Conservation (phyloP, 2,113 vertebrate genomes). For the Beaufortia kweichowensis region DNA sequence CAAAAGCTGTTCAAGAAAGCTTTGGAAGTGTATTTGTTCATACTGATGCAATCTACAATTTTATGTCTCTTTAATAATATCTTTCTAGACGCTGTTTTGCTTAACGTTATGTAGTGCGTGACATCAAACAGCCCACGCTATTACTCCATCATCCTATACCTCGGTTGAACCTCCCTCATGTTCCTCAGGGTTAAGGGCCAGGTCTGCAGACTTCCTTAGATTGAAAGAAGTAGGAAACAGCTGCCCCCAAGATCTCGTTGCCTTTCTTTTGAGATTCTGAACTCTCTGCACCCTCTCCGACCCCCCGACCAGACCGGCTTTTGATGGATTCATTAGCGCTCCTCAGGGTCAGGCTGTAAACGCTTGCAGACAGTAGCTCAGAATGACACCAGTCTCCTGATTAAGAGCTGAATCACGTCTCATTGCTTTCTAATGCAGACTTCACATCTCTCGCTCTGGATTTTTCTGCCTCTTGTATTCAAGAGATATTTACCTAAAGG, state of each 20-base stretch:
- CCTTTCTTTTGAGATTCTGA: conserved; percentile 46
- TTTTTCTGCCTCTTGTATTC: conserved; percentile 25
- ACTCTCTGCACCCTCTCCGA: neutral
- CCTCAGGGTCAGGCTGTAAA: conserved; percentile 22
- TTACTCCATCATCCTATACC: neutral
- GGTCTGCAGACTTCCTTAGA: conserved; percentile 57
- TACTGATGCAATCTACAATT: too few relatives aligned
- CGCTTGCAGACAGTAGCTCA: conserved; percentile 20
- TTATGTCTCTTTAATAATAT: too few relatives aligned
- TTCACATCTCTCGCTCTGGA: conserved; percentile 31
- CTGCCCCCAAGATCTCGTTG: conserved; percentile 10
- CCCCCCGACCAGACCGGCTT: neutral
- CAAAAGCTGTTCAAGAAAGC: too few relatives aligned
- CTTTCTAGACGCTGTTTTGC: too few relatives aligned
- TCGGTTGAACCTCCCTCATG: conserved; percentile 16
- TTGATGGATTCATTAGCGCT: conserved; percentile 34
- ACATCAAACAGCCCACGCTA: conserved; percentile 21
- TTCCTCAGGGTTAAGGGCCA: conserved; percentile 12
- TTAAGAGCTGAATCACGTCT: conserved; percentile 38
- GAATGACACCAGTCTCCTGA: conserved; percentile 31
- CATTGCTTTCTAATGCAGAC: conserved; percentile 48
- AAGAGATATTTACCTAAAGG: conserved; percentile 8
- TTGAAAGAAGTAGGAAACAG: conserved; percentile 53
- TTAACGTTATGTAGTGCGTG: too few relatives aligned
- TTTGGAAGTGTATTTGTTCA: too few relatives aligned